Conservation (phyloP, 2,113 vertebrate species). For the Labrus mixtus region DNA sequence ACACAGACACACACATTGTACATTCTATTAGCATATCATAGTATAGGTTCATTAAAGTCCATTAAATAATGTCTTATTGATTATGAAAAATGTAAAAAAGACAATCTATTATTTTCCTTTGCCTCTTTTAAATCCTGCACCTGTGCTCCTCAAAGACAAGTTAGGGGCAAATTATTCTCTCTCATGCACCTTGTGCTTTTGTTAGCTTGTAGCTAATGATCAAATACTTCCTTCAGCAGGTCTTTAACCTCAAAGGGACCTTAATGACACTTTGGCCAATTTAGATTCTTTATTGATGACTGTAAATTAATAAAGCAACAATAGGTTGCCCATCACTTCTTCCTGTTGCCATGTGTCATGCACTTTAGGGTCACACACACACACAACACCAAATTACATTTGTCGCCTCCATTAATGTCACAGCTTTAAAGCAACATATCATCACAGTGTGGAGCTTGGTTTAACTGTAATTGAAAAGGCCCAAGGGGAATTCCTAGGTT, state of each 20-base stretch:
- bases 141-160: slow-evolving; percentile 65
- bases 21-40: slow-evolving; percentile 61
- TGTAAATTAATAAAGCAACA: slow-evolving; percentile 36
- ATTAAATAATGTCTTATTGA: too few species aligned
- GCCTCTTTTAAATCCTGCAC: slow-evolving; percentile 57
- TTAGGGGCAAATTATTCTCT: slow-evolving; percentile 51
- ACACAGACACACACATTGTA: not conserved
- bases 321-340: slow-evolving; percentile 14
- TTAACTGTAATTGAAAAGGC: slow-evolving; percentile 85
- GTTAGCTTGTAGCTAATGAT: slow-evolving; percentile 48
- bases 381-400: slow-evolving; percentile 76
- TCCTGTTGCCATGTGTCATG: slow-evolving; percentile 2
- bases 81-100: slow-evolving; percentile 55
- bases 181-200: slow-evolving; percentile 51
- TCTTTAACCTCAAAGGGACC: slow-evolving; percentile 45
- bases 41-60: too few species aligned
- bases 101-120: not conserved
- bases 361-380: slow-evolving; percentile 70
- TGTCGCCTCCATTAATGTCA: slow-evolving; percentile 80
- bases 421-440: slow-evolving; percentile 80
- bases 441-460: slow-evolving; percentile 71
- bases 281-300: slow-evolving; percentile 28
- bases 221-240: slow-evolving; percentile 41
- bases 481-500: slow-evolving; percentile 78
- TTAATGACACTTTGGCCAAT: slow-evolving; percentile 34